Base-by-base conservation (phyloP, 2,888 invertebrate genomes). In the Priocnemis perturbator region DNA sequence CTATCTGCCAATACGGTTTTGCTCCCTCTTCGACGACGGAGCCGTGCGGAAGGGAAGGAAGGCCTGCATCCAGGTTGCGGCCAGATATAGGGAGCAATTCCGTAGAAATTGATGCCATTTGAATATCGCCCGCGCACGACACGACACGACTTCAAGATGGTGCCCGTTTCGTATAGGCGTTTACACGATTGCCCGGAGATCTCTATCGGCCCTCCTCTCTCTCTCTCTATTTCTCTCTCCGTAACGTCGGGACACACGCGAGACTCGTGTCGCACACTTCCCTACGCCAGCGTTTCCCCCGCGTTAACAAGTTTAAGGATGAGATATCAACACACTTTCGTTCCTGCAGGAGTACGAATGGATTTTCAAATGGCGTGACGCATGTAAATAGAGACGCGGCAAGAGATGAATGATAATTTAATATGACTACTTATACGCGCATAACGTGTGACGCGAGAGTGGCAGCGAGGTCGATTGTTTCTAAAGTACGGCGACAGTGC, bases 91-190 rank as follows among this genome's bases (percentile, higher is more conserved):
- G 78, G 73, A 81, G 82, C 85, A 82, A 86, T 86, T 86, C 81
- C 81, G 79, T 74, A 86, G 85, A 80, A 87, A 87, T 87, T 86
- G 86, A 87, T 85, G 87, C 83, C 81, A 87, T 88, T 88, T 87
- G 87, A 88, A 87, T 87, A 86, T 86, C 85, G 81, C 79, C 71
- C 69, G 74, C 60, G 62, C 68, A 77, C 78, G 75, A 79, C 74
- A 73, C 81, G 50, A 65, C 72, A 76, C 76, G 75, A 37, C 7
- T 57, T 73, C 78, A 75, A 81, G 81, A 81, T 79, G 75, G 56
- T 71, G 75, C 50, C 78, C 74, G 73, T 72, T 72, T 67, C 78
- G 74, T 77, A 78, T 75, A 69, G 67, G 72, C 71, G 71, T 77
- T 81, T 78, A 81, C 80, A 78, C 73, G 68, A 72, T 70, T 73